Conservation (phyloP, 2,888 invertebrate species). For the Hemithea aestivaria region DNA sequence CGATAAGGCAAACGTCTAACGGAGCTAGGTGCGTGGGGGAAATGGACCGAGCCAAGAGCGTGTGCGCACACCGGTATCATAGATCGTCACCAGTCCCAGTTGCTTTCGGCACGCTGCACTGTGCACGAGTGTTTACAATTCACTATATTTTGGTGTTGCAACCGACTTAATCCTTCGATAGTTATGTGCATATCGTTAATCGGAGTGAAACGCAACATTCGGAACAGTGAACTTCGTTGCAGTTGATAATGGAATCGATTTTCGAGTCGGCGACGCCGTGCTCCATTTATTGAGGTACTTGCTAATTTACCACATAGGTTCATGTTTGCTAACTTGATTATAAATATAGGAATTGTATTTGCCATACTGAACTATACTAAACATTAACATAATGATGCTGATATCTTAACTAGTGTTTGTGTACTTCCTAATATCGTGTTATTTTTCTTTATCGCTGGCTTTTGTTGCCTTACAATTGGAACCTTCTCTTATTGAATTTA, state of each 20-base stretch:
- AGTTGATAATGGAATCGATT: slow-evolving; percentile 40
- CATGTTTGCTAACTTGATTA: no score
- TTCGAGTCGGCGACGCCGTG: slow-evolving; percentile 26
- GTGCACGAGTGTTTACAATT: slow-evolving; percentile 63
- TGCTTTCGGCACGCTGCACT: slow-evolving; percentile 73
- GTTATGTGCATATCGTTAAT: slow-evolving; percentile 32
- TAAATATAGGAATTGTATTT: no score
- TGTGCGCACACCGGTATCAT: slow-evolving; percentile 73
- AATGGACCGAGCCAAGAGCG: slow-evolving; percentile 72
- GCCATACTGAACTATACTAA: no score
- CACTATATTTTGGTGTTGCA: slow-evolving; percentile 50
- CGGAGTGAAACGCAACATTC: slow-evolving; percentile 17
- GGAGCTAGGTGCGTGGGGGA: slow-evolving; percentile 75
- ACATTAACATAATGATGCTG: no score
- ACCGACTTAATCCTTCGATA: slow-evolving; percentile 29
- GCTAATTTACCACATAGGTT: no score
- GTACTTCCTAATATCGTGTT: no score
- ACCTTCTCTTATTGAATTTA: slow-evolving; percentile 8
- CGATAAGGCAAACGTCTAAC: slow-evolving; percentile 65
- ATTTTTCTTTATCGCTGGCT: not conserved
- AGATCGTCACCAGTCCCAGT: slow-evolving; percentile 75
- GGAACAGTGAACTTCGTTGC: slow-evolving; percentile 29
- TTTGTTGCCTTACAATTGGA: not conserved
- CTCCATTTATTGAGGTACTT: slow-evolving; percentile 24
- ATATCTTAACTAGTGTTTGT: no score